These are phyloP conservation scores for Melanocharis versteri DNA, from an alignment of 2,113 vertebrate species.

Conservation along the genomic window DNA sequence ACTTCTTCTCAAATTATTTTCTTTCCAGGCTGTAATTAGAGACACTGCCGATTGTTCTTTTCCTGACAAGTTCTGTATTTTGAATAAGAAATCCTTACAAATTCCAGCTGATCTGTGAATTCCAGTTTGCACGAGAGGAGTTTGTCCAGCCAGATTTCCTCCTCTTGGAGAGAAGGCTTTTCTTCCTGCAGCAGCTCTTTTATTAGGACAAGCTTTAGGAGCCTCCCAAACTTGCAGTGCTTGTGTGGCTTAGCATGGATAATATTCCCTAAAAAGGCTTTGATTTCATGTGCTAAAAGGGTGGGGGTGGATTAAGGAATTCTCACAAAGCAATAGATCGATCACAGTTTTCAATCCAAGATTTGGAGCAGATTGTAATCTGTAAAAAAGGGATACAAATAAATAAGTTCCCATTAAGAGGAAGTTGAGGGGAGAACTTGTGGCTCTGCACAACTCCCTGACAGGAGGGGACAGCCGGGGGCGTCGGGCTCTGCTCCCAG, in stretches of 20 bases:
- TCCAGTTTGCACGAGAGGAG: background rate
- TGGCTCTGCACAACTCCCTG: background rate
- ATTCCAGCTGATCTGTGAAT: background rate
- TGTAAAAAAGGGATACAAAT: background rate
- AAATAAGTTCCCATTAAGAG: background rate
- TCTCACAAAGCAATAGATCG: background rate
- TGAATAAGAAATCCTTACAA: background rate
- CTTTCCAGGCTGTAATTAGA: background rate
- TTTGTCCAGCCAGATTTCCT: background rate
- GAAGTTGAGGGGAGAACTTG: accelerated
- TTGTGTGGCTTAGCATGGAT: background rate
- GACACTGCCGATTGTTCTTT: background rate
- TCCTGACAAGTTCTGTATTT: background rate
- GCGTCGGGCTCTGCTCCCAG: background rate
- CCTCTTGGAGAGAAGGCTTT: background rate
- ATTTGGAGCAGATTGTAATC: background rate
- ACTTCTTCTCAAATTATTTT: background rate
- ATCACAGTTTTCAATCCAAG: background rate
- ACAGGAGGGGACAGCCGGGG: background rate
- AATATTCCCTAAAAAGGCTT: background rate
- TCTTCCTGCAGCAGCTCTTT: background rate
- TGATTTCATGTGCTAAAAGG: background rate
- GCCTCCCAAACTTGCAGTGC: background rate
- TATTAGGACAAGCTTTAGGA: background rate
- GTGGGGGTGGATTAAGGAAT: background rate